Base-by-base conservation (phyloP, 2,797 vertebrate species). In the Phoxinus dragarum region DNA sequence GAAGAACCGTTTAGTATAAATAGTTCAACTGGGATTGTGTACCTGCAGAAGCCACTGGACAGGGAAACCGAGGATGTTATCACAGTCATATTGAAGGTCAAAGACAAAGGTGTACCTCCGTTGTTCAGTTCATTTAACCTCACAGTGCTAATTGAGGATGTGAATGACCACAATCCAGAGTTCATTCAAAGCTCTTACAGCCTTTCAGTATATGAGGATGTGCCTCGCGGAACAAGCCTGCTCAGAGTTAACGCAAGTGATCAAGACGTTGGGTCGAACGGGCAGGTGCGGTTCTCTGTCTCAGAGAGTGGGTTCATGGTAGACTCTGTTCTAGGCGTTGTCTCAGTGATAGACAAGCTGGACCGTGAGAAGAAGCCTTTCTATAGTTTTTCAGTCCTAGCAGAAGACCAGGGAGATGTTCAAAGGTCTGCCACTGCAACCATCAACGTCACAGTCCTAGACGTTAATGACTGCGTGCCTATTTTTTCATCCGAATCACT, bases 401-500 rank as follows among this genome's bases (percentile, higher is more conserved):
- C 92, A 42, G 79, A 89, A 38, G 95, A 96, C 91, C 89, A 75
- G 27, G 95, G 95, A 40, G 42, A 72, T 59, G 14, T 34, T 47
- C 92, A 91, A 54, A 94, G 92, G 88, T 94, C 91, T 80, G 87
- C 92, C 38, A 90, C 93, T 40, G 91, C 92, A 82, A 61, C 88
- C 27, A 56, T 96, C 75, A 92, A 75, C 40, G 69, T 96, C 86
- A 91, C 91, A 44, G 88, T 96, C 68, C 66, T 92, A 85, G 95
- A 96, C 72, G 81, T 95, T 77, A 96, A 96, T 59, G 95, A 96
- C 88, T 95, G 90, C 82, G 78, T 59, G 1, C 95, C 95, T 9
- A 14, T 84, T 72, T 95, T 96, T 84, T 90, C 85, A 61, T 92
- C 94, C 14, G 79, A 91, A 67, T 88, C 82, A 14, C 69, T 94